phyloP scores from a whole-genome alignment of 2,113 vertebrate genomes.

The Engraulis encrasicolus region DNA sequence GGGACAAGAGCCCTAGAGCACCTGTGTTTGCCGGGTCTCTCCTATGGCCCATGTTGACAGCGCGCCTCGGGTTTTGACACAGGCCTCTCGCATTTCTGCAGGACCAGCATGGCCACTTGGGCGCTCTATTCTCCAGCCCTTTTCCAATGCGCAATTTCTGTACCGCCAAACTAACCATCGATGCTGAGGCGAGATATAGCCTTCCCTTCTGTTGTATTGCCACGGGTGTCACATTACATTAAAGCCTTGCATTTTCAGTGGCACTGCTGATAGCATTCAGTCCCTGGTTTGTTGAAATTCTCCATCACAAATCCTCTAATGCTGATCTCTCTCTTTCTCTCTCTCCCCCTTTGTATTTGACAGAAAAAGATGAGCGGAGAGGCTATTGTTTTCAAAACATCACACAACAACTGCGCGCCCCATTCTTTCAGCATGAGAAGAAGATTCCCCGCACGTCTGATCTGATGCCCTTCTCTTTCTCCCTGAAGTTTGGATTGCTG shows the following conservation, averaged over 20 bases:
- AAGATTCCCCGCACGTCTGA: constrained; percentile 52
- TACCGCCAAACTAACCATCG: not conserved
- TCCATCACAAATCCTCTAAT: not conserved
- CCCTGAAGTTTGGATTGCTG: constrained; percentile 73
- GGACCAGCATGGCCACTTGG: too few species aligned
- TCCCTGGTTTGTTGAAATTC: not conserved
- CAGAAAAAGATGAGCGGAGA: constrained; percentile 79
- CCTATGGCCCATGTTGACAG: not conserved
- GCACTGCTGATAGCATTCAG: not conserved
- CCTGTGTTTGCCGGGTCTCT: not conserved
- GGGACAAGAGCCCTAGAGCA: too few species aligned
- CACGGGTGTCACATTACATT: not conserved
- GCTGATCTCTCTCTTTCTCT: too few species aligned
- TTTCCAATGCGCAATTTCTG: not conserved
- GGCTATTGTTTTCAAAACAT: constrained; percentile 61
- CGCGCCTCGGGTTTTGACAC: not conserved
- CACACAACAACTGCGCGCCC: not conserved
- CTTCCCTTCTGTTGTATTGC: not conserved
- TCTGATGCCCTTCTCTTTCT: constrained; percentile 69
- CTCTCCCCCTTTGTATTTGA: constrained; percentile 55
- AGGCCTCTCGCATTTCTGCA: too few species aligned
- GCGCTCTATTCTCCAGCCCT: not conserved
- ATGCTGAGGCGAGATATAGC: not conserved
- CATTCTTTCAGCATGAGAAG: not conserved
- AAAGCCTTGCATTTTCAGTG: not conserved